Evolutionary conservation across 2,797 vertebrate genomes (phyloP), one percentile per base, ranked within the genome.

Genomic region (Acanthurus leucopareius): DNA sequence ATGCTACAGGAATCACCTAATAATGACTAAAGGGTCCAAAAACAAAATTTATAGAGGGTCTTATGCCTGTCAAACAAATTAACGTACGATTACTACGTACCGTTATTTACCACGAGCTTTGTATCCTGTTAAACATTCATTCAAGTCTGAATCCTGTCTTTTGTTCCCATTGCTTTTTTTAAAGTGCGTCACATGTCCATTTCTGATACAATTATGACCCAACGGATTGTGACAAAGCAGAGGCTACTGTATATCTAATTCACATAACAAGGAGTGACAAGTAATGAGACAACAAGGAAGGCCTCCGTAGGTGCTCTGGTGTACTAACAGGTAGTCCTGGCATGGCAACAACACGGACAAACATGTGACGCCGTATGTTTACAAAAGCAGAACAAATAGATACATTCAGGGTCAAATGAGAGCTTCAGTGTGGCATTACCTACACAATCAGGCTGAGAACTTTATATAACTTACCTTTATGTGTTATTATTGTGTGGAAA

Each of bases 351-450:
- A 81, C 79, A 69, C 76, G 80, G 76, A 82, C 82, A 84, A 86
- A 87, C 75, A 79, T 70, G 71, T 80, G 79, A 87, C 51, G 76
- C 62, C 1, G 61, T 69, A 48, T 82, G 77, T 91, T 90, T 84
- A 89, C 86, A 77, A 88, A 84, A 78, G 84, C 86, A 91, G 82
- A 87, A 86, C 85, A 91, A 88, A 91, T 53, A 84, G 35, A 87
- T 70, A 48, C 51, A 78, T 86, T 73, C 82, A 87, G 80, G 70
- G 70, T 87, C 82, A 81, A 85, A 88, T 7, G n/a, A 19, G 58
- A 62, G 53, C 53, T 61, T 84, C 69, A 83, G 61, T 80, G 77
- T 72, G 22, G 75, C 62, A 48, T 69, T 47, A 52, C 13, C 57
- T 20, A 38, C 66, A 71, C 60, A 79, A 53, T 79, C 35, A 38